Conservation (phyloP, 2,113 vertebrate genomes). For the Nerophis lumbriciformis region DNA sequence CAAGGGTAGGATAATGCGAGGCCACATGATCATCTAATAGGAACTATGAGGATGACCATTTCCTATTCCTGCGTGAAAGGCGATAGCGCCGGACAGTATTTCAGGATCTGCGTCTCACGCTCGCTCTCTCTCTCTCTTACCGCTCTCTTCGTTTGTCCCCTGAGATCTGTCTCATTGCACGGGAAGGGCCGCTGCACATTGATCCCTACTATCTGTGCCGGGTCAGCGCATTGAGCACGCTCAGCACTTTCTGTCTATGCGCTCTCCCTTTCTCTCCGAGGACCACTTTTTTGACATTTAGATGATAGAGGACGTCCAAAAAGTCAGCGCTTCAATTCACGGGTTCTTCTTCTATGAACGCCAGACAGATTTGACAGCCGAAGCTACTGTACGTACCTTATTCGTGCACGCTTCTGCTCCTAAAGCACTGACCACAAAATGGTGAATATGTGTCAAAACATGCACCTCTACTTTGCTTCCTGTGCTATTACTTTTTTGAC, state of each 20-base stretch:
- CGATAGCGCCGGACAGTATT: slow-evolving; percentile 50
- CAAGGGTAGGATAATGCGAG: slow-evolving; percentile 26
- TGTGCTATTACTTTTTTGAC: no score
- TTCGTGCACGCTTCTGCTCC: no score
- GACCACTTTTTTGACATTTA: slow-evolving; percentile 3
- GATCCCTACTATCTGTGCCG: slow-evolving; percentile 61
- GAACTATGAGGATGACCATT: slow-evolving; percentile 54
- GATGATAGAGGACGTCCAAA: no score
- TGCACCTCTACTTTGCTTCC: no score
- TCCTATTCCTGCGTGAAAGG: slow-evolving; percentile 58
- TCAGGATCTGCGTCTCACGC: slow-evolving; percentile 51
- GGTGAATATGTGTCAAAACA: no score
- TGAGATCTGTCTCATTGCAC: slow-evolving; percentile 50
- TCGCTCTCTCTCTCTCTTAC: slow-evolving; percentile 16
- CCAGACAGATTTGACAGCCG: no score
- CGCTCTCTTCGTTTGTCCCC: slow-evolving; percentile 45
- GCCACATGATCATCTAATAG: slow-evolving; percentile 51
- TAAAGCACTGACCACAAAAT: no score
- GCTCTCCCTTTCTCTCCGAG: slow-evolving; percentile 7
- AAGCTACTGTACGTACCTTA: no score
- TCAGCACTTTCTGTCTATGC: slow-evolving; percentile 45
- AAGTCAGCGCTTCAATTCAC: no score
- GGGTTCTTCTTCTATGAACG: no score
- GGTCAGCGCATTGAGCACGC: slow-evolving; percentile 54
- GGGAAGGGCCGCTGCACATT: slow-evolving; percentile 57